A percentile compares a stretch with the other conserved stretches of the same genome.
Conservation (phyloP, 1,140 invertebrate genomes). For the Trinorchestia longiramus region DNA sequence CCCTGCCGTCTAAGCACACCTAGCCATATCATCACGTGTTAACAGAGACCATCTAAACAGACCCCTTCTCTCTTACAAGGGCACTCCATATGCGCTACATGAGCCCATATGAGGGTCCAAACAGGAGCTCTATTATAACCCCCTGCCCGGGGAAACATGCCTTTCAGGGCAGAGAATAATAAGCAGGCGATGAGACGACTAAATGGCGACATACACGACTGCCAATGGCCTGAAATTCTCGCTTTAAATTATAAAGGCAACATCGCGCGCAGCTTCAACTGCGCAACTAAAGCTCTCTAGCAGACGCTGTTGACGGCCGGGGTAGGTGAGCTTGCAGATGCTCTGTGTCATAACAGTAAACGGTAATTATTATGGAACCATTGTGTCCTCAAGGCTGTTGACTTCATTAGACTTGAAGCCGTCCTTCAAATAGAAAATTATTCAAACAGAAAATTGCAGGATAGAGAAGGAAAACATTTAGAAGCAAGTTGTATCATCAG, state of each 20-base stretch:
- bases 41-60: not conserved
- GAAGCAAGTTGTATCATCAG: not conserved
- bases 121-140: not conserved
- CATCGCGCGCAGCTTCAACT: not conserved
- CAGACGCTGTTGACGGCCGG: not conserved
- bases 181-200: slow-evolving; percentile 5
- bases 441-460: not conserved
- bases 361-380: not conserved
- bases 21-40: not conserved
- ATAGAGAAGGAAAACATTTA: not conserved
- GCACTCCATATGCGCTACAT: not conserved
- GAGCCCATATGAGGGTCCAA: not conserved
- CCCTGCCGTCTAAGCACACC: not conserved
- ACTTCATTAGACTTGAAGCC: not conserved
- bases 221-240: not conserved
- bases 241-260: not conserved
- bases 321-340: not conserved
- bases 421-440: not conserved
- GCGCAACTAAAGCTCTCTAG: not conserved
- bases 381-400: not conserved
- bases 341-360: not conserved
- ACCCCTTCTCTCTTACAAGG: not conserved
- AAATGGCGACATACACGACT: not conserved
- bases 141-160: not conserved
- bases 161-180: not conserved